Percentiles rank a stretch among this genome's conserved stretches.
These are phyloP conservation scores for Ceratitis capitata DNA, from an alignment of 1,140 invertebrate species.

Conservation along the genomic window DNA sequence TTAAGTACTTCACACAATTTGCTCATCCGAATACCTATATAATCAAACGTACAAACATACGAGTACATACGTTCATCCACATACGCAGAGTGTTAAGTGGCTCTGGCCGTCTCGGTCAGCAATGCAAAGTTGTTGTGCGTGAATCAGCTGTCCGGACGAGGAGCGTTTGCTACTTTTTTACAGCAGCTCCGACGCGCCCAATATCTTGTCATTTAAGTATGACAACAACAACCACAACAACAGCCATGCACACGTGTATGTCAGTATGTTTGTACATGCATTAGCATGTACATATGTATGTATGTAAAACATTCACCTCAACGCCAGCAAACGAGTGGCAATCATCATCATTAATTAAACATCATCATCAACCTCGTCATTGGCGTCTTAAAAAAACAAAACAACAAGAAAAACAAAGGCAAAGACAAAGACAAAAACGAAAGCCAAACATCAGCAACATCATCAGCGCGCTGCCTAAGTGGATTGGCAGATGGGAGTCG, in stretches of 20 bases:
- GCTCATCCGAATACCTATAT: not conserved
- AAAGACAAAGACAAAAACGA: too few species aligned
- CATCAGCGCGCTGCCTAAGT: slow-evolving; percentile 5
- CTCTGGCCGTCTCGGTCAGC: not conserved
- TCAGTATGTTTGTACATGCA: too few species aligned
- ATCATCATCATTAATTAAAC: slow-evolving; percentile 16
- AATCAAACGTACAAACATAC: not conserved
- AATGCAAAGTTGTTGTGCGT: not conserved
- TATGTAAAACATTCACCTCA: slow-evolving; percentile 21
- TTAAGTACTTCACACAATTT: slow-evolving; percentile 13
- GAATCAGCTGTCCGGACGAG: not conserved
- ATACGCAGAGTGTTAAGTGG: not conserved
- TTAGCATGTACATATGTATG: not conserved
- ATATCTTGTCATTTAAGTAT: slow-evolving; percentile 10
- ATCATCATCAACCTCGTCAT: slow-evolving; percentile 1
- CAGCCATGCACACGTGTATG: not conserved
- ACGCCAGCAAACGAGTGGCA: slow-evolving; percentile 17
- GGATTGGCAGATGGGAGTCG: slow-evolving; percentile 7
- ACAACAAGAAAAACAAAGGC: too few species aligned
- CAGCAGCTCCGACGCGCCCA: slow-evolving; percentile 16
- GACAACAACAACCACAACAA: not conserved
- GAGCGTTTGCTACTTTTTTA: not conserved
- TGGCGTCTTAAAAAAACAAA: not conserved
- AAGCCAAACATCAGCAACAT: not conserved
- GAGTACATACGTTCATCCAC: not conserved